Evolutionary conservation across 2,888 invertebrate species (phyloP), one percentile per base, ranked within the genome.

Genomic region (Urechis unicinctus): DNA sequence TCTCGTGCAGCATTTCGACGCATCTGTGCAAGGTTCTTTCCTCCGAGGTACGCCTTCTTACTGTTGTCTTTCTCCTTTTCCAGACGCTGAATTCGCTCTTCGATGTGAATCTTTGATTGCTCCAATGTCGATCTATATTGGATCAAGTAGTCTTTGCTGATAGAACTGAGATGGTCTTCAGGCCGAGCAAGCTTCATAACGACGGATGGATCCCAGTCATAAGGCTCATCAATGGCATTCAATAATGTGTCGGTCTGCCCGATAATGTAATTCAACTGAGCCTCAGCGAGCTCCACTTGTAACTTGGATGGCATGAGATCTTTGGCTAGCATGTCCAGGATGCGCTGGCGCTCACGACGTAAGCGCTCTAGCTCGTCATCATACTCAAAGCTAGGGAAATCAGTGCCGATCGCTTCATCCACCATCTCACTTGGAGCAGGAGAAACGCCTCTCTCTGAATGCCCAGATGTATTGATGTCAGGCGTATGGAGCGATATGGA

Each of bases 221-320:
- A 44, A 1, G 56, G 57, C 30, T 63, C 60, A 48, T 76, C 74
- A 9, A 77, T 55, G 1, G 71, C 65, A 17, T 71, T 62, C 22
- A 78, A 62, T n/a, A 78, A 58, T 21, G 70, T 63, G 61, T 78
- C 77, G 13, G 78, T 78, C 62, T 78, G 77, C 1, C 77, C 77
- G 50, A 77, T 72, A 56, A 73, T 72, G 58, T 78, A 76, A 55
- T 78, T 77, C n/a, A 78, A 62, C 56, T 77, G 76, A 2, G 74
- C 75, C 58, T 78, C 78, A n/a, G 76, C 66, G 30, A 77, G 60
- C 55, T 78, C 77, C 24, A 77, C 71, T 36, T 56, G 61, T 26
- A 75, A 58, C 55, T 73, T 75, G n/a, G 73, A 68, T 24, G 76
- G 76, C 30, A 75, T 63, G 56, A 71, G 68, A 53, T 70, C 70